These are phyloP conservation scores for Seriola quinqueradiata DNA, from an alignment of 2,113 vertebrate genomes.

Conservation along the genomic window DNA sequence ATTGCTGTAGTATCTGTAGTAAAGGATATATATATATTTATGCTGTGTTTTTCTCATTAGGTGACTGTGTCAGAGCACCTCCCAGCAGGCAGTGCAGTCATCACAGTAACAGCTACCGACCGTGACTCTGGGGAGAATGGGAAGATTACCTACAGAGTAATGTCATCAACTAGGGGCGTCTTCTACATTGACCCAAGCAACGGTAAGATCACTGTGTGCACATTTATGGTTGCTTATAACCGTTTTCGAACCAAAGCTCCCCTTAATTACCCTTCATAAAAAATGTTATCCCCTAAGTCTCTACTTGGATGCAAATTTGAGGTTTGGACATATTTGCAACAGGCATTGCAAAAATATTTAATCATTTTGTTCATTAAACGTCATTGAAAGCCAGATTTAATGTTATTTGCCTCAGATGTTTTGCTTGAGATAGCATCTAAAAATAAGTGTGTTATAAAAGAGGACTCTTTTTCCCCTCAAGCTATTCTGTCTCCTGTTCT, in stretches of 20 bases:
- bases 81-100: conserved; percentile 87
- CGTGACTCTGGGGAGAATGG: conserved; percentile 92
- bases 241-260: conserved; percentile 25
- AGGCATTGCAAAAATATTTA: conserved; percentile 44
- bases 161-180: conserved; percentile 82
- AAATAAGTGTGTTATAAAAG: conserved; percentile 39
- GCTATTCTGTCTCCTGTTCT: conserved; percentile 22
- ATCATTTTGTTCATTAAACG: conserved; percentile 55
- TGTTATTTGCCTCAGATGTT: conserved; percentile 55
- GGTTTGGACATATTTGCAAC: conserved; percentile 40
- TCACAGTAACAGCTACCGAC: conserved; percentile 93
- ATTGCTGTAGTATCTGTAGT: not conserved
- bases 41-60: conserved; percentile 74
- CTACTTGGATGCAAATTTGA: conserved; percentile 18
- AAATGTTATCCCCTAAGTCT: conserved; percentile 13
- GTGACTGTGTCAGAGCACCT: conserved; percentile 90
- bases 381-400: conserved; percentile 45
- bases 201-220: conserved; percentile 81
- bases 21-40: not conserved
- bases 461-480: conserved; percentile 11
- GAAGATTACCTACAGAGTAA: conserved; percentile 89
- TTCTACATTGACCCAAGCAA: conserved; percentile 92
- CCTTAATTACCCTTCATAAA: conserved; percentile 34
- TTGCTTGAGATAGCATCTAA: conserved; percentile 45
- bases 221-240: conserved; percentile 9